Percentiles rank a stretch among this genome's conserved stretches.
These are phyloP conservation scores for zebrafish (Danio rerio) DNA, from an alignment of 2,113 vertebrate species.

Conservation along the genomic window GRCz12tu NC_133179.1:4674501-4675000, in stretches of 20 bases:
- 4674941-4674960: constrained; percentile 40
- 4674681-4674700: constrained; percentile 14
- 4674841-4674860: constrained; percentile 3
- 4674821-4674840: constrained; percentile 3
- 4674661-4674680: constrained; percentile 3
- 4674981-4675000: neutral
- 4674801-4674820: constrained; percentile 20
- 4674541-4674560: neutral
- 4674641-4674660: constrained; percentile 2
- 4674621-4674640: constrained; percentile 1
- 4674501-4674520: neutral
- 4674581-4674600: neutral
- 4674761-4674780: neutral
- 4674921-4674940: constrained; percentile 52
- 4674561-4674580: neutral
- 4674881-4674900: constrained; percentile 23
- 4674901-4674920: constrained; percentile 44
- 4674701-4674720: constrained; percentile 17
- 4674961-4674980: neutral
- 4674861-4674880: neutral
- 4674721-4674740: neutral
- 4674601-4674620: neutral
- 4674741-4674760: constrained; percentile 3
- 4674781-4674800: neutral
- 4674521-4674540: neutral